These are phyloP conservation scores for Drosophila santomea DNA, from an alignment of 1,140 invertebrate genomes.

Conservation along the genomic window DNA sequence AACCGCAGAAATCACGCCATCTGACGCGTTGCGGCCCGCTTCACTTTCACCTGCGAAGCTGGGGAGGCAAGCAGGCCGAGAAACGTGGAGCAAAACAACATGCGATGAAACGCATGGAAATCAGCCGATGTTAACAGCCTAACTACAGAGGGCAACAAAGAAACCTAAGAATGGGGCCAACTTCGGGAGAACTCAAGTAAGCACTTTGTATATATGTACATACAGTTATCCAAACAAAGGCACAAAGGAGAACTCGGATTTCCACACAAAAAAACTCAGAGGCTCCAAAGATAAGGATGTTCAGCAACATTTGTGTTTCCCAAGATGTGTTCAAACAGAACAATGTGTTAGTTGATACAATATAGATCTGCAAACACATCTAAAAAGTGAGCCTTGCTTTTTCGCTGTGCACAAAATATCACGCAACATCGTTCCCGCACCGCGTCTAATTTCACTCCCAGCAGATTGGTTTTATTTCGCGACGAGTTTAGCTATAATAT, in stretches of 20 bases:
- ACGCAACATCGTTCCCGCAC: constrained; percentile 17
- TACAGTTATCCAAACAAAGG: constrained; percentile 24
- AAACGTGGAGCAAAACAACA: constrained; percentile 21
- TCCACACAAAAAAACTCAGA: constrained; percentile 6
- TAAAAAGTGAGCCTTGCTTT: background rate
- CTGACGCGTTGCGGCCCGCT: constrained; percentile 45
- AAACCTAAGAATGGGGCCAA: constrained; percentile 39
- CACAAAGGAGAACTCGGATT: constrained; percentile 27
- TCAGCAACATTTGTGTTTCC: background rate
- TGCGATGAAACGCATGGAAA: constrained; percentile 30
- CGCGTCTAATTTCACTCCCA: constrained; percentile 7
- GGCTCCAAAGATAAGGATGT: constrained; percentile 16
- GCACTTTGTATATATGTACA: too few species aligned
- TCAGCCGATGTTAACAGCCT: constrained; percentile 15
- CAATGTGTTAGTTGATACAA: too few species aligned
- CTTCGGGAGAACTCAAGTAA: constrained; percentile 6
- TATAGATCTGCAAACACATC: too few species aligned
- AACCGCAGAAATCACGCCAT: constrained; percentile 39
- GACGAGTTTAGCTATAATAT: constrained; percentile 39
- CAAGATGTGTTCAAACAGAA: too few species aligned
- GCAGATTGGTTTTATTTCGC: constrained; percentile 29
- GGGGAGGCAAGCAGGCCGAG: constrained; percentile 13
- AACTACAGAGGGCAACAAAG: constrained; percentile 15
- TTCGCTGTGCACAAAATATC: background rate
- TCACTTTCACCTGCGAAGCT: constrained; percentile 52